Conservation (phyloP, 2,113 vertebrate genomes). For the Rhabdornis inornatus region DNA sequence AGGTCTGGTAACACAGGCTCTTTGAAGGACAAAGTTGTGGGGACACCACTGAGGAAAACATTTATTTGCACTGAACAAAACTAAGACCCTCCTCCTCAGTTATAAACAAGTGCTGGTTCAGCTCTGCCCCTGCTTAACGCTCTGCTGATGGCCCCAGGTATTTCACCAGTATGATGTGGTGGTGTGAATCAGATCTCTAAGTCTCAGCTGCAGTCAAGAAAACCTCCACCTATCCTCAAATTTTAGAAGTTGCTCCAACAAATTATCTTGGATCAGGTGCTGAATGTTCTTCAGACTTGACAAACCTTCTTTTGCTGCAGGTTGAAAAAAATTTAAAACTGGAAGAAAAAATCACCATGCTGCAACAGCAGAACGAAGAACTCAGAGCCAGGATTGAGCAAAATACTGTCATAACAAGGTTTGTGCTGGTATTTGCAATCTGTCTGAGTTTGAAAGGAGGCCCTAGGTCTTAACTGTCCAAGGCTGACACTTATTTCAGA, state of each 20-base stretch:
- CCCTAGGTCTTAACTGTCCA: not conserved
- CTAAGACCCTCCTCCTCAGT: not conserved
- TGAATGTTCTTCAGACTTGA: not conserved
- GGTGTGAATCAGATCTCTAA: not conserved
- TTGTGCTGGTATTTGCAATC: conserved; percentile 2
- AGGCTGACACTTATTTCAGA: not conserved
- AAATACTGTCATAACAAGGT: conserved; percentile 90
- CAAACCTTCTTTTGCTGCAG: conserved; percentile 67
- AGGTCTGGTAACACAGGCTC: accelerated
- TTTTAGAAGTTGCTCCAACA: not conserved
- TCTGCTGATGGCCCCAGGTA: not conserved
- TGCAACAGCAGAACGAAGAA: conserved; percentile 96
- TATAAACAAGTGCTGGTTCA: not conserved
- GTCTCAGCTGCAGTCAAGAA: not conserved
- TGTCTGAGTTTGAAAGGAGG: not conserved
- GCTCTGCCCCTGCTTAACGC: not conserved
- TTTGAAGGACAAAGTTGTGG: not conserved
- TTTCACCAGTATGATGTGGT: not conserved
- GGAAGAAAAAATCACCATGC: conserved; percentile 90
- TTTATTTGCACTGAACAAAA: not conserved
- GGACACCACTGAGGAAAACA: not conserved
- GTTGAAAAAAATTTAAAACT: conserved; percentile 91
- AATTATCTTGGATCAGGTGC: not conserved
- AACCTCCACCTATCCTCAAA: not conserved
- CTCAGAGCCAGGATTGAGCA: conserved; percentile 90